A percentile compares a stretch with the other conserved stretches of the same genome.
phyloP scores from a whole-genome alignment of 2,113 vertebrate genomes.

The Prunella himalayana region DNA sequence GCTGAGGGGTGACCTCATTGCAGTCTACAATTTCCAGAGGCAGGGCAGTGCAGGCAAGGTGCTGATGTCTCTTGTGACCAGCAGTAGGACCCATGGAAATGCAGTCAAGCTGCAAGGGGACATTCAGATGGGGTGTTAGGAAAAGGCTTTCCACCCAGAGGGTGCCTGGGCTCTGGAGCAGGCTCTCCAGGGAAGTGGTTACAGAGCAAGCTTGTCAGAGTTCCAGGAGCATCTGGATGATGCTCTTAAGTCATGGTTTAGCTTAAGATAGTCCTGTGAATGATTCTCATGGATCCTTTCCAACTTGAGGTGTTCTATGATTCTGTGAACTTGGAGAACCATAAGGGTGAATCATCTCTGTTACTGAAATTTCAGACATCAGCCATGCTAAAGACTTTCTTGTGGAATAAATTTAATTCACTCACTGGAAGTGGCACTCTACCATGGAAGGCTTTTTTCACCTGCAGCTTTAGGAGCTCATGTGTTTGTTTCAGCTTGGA shows the following conservation, averaged over 20 bases:
- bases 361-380: background rate
- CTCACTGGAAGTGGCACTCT: background rate
- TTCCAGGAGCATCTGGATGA: background rate
- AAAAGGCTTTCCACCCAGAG: background rate
- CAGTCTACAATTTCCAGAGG: background rate
- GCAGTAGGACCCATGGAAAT: background rate
- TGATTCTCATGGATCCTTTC: background rate
- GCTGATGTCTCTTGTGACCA: background rate
- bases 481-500: background rate
- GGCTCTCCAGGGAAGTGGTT: background rate
- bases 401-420: background rate
- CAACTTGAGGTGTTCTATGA: background rate
- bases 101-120: background rate
- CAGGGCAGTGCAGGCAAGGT: fast-evolving
- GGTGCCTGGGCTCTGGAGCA: background rate
- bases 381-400: background rate
- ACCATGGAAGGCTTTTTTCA: background rate
- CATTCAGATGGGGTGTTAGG: background rate
- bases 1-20: background rate
- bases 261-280: background rate
- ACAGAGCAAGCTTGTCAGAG: background rate
- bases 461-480: background rate
- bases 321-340: background rate
- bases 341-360: background rate
- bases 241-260: background rate